A percentile compares a stretch with the other conserved stretches of the same genome.
phyloP scores from a whole-genome alignment of 2,888 invertebrate genomes.

The Luperina testacea region DNA sequence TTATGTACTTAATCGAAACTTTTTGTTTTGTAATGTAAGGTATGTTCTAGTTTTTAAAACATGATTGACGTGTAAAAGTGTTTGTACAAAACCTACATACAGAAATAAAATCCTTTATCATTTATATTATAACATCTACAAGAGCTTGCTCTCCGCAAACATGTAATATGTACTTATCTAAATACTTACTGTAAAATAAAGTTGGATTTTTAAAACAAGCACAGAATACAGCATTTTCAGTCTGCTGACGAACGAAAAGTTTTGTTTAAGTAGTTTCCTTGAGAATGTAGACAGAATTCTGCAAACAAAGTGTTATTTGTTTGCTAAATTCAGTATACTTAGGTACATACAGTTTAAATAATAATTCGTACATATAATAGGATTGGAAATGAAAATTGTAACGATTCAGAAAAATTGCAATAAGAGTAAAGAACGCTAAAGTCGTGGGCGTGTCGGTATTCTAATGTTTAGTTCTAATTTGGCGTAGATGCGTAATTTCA shows the following conservation, averaged over 20 bases:
- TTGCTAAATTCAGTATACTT: background rate
- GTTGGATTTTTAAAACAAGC: background rate
- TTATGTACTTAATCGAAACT: background rate
- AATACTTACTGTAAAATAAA: background rate
- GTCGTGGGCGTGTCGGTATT: constrained; percentile 18
- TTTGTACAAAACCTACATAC: background rate
- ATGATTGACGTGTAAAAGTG: too few relatives aligned
- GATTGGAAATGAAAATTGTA: background rate
- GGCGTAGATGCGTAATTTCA: constrained; percentile 45
- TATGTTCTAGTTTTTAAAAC: background rate
- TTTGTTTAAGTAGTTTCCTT: background rate
- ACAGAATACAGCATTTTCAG: background rate
- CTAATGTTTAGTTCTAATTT: constrained; percentile 33
- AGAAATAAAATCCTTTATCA: background rate
- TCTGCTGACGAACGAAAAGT: background rate
- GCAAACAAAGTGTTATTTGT: background rate
- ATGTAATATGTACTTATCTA: background rate
- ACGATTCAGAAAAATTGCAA: background rate
- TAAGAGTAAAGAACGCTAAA: background rate
- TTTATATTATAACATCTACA: background rate
- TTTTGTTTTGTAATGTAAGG: too few relatives aligned
- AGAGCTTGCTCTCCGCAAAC: background rate
- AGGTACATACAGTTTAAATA: background rate
- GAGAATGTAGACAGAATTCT: background rate
- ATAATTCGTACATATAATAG: background rate